Evolutionary conservation across 2,797 vertebrate genomes (phyloP), one percentile per base, ranked within the genome.

Genomic region (Loriculus beryllinus): DNA sequence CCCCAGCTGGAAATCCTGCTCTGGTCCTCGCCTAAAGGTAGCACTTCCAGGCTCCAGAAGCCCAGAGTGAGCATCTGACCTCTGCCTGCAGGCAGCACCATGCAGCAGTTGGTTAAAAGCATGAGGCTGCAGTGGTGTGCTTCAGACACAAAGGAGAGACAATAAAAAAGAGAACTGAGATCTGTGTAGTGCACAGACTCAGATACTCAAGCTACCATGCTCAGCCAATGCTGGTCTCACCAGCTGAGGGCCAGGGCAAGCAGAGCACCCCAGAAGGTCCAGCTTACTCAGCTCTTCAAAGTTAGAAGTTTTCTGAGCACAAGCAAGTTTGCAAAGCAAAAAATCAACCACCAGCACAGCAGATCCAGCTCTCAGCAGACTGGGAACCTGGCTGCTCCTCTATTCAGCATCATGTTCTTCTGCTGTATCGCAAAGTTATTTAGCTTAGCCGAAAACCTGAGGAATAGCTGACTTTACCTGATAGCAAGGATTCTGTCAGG

Each of bases 101-200:
- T 0, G 6, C 42, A 23, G 75, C 62, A 54, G 52, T 9, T 13
- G 8, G 5, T 2, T 28, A 10, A 17, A 43, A 75, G 31, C 31
- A 2, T 0, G 35, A n/a, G 23, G n/a, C 0, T 35, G 28, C 7
- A 1, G 10, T 3, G 25, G 29, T 42, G 22, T 0, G 0, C 19
- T 33, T 25, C 60, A 47, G 69, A 21, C 3, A 20, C 3, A 1
- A 31, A 45, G n/a, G 5, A 52, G 19, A 64, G 48, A 22, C 4
- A 48, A 12, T 5, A n/a, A 48, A 81, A 65, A 16, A 4, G 77
- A 28, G 9, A 65, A 19, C 0, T 0, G 5, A 10, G 52, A 10
- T 23, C 31, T 39, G 35, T 14, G 6, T 0, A 29, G 21, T 2
- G 33, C 26, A 16, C 31, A 37, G 20, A 28, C 5, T 14, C 81